A percentile compares a stretch with the other conserved stretches of the same genome.
Evolutionary conservation across 2,113 vertebrate species (phyloP).

Genomic region (Apaloderma vittatum): DNA sequence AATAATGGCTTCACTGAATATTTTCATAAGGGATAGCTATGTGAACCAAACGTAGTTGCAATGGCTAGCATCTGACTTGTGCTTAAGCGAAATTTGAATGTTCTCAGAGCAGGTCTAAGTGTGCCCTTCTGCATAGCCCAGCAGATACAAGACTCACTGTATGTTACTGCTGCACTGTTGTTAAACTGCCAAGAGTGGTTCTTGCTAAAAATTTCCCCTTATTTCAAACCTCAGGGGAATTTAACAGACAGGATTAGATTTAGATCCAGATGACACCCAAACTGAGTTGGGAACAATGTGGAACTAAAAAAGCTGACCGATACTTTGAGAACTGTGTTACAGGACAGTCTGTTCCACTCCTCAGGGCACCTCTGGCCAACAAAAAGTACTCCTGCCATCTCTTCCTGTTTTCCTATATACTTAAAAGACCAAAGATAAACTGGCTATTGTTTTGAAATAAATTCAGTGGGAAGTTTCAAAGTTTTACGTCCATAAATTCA

Average conservation of each 20-base stretch:
- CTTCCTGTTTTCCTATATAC: background rate
- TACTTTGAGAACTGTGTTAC: background rate
- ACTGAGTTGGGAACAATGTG: background rate
- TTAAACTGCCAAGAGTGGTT: background rate
- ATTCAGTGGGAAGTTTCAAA: background rate
- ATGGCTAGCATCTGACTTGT: background rate
- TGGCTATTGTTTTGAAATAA: background rate
- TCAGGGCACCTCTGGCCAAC: background rate
- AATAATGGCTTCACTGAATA: background rate
- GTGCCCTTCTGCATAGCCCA: background rate
- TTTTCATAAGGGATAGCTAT: background rate
- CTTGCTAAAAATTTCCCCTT: background rate
- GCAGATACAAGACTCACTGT: background rate
- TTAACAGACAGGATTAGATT: background rate
- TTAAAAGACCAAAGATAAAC: background rate
- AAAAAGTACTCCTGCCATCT: background rate
- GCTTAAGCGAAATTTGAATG: background rate
- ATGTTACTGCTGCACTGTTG: background rate
- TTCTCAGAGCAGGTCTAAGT: background rate
- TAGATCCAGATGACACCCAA: background rate
- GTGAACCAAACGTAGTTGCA: background rate
- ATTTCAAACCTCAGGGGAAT: background rate
- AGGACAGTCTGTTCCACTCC: background rate
- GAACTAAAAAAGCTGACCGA: background rate
- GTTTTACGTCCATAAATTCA: background rate